Conservation (phyloP, 2,113 vertebrate genomes). For the Perccottus glenii region DNA sequence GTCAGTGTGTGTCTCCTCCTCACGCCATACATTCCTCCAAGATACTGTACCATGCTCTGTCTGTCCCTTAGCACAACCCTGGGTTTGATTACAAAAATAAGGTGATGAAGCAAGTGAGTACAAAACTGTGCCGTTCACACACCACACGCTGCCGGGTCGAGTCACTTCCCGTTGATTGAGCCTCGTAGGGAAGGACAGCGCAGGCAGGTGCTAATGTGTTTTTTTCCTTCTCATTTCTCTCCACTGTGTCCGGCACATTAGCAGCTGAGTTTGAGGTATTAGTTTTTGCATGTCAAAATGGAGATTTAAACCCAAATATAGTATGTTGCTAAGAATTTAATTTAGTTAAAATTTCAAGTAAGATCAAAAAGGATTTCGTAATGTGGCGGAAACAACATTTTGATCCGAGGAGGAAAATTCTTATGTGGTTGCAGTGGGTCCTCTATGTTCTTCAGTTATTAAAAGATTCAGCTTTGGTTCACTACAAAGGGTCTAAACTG, state of each 20-base stretch:
- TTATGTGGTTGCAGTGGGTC: slow-evolving; percentile 73
- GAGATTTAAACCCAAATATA: slow-evolving; percentile 92
- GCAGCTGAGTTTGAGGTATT: slow-evolving; percentile 96
- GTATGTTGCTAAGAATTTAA: slow-evolving; percentile 79
- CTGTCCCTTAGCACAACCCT: slow-evolving; percentile 61
- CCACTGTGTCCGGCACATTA: slow-evolving; percentile 77
- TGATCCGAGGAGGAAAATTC: slow-evolving; percentile 79
- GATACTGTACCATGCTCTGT: slow-evolving; percentile 53
- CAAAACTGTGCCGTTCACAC: slow-evolving; percentile 71
- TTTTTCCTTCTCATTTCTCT: slow-evolving; percentile 46
- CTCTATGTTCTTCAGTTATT: slow-evolving; percentile 71
- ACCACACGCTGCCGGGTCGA: slow-evolving; percentile 51
- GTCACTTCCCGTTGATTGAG: slow-evolving; percentile 73
- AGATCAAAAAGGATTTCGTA: slow-evolving; percentile 65
- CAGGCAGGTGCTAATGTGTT: slow-evolving; percentile 38
- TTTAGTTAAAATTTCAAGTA: slow-evolving; percentile 62
- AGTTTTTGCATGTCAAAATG: slow-evolving; percentile 94
- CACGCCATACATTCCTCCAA: slow-evolving; percentile 68
- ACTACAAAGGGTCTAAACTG: slow-evolving; percentile 83
- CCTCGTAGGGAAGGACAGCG: slow-evolving; percentile 68
- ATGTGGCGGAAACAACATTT: slow-evolving; percentile 56
- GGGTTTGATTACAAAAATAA: slow-evolving; percentile 74
- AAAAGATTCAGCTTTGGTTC: slow-evolving; percentile 93
- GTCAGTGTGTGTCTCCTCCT: slow-evolving; percentile 29
- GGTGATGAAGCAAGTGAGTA: slow-evolving; percentile 77